Evolutionary conservation across 2,797 vertebrate genomes (phyloP), one percentile per base, ranked within the genome.

Genomic region (Syndactyla subalaris): DNA sequence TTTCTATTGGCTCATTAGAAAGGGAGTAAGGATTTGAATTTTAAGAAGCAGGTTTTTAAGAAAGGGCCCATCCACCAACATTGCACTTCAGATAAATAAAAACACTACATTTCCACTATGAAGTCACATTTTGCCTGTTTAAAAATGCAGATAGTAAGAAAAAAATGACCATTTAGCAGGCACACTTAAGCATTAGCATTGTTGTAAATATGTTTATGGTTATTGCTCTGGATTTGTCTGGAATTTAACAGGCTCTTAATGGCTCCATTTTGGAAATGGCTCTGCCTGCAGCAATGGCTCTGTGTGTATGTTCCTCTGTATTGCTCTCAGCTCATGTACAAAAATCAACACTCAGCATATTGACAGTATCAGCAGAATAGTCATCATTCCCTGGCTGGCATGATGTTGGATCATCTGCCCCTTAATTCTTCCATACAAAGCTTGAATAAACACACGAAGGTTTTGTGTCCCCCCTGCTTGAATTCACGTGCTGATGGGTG

Each of bases 151-250:
- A 62, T 34, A 41, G 30, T 73, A 80, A 67, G 61, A 34, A 83
- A 83, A 75, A 80, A 88, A 68, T 14, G 3, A 38, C 10, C 48
- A 58, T 81, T 96, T 93, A 92, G 76, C 59, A 93, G 96, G 79
- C 30, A 74, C 45, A 59, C 13, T 85, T 49, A 62, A 72, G 63
- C 82, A 92, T 83, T 82, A 72, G 58, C 84, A 74, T 77, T 48
- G 41, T 43, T 88, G 51, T 67, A 75, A 68, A 71, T 86, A 68
- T 5, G 29, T 77, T 92, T 91, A 95, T 63, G 46, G 61, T 91
- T 96, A 95, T 95, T 92, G 86, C 93, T 93, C 85, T 70, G 80
- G 52, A 66, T 87, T 93, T 22, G 91, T 74, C n/a, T 88, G 85
- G 82, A 89, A 88, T 91, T 87, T 85, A 93, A 92, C 73, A 77